A percentile compares a stretch with the other conserved stretches of the same genome.
These are phyloP conservation scores for Eurypyga helias DNA, from an alignment of 2,113 vertebrate genomes.

Conservation along the genomic window DNA sequence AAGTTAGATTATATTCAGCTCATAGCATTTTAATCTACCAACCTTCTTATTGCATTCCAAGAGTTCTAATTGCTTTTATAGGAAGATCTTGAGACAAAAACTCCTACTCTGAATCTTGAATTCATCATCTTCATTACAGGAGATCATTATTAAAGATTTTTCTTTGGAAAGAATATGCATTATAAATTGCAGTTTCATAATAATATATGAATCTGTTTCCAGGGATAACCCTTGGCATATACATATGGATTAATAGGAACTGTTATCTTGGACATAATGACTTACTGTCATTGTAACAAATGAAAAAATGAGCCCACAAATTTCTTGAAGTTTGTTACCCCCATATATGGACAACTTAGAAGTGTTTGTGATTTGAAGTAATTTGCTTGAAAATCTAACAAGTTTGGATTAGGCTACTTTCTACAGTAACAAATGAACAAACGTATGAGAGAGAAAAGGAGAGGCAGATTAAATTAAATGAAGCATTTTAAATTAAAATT, in stretches of 20 bases:
- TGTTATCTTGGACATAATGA: slow-evolving; percentile 57
- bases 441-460: slow-evolving; percentile 46
- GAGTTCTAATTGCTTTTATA: slow-evolving; percentile 36
- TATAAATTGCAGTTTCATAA: slow-evolving; percentile 70
- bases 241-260: slow-evolving; percentile 55
- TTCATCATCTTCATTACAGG: slow-evolving; percentile 72
- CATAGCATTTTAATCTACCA: slow-evolving; percentile 14
- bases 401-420: not conserved
- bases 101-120: slow-evolving; percentile 50
- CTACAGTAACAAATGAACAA: slow-evolving; percentile 40
- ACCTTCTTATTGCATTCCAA: not conserved
- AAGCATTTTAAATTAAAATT: slow-evolving; percentile 68
- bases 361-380: slow-evolving; percentile 38
- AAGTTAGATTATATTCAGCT: not conserved
- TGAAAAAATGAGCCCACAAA: slow-evolving; percentile 62
- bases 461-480: slow-evolving; percentile 63
- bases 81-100: slow-evolving; percentile 49
- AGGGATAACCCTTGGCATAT: slow-evolving; percentile 70
- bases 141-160: slow-evolving; percentile 78
- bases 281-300: slow-evolving; percentile 70
- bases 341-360: not conserved
- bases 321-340: slow-evolving; percentile 35
- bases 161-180: slow-evolving; percentile 39
- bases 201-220: slow-evolving; percentile 72
- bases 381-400: slow-evolving; percentile 11